Conservation (phyloP, 2,797 vertebrate genomes). For the Chelmon rostratus region DNA sequence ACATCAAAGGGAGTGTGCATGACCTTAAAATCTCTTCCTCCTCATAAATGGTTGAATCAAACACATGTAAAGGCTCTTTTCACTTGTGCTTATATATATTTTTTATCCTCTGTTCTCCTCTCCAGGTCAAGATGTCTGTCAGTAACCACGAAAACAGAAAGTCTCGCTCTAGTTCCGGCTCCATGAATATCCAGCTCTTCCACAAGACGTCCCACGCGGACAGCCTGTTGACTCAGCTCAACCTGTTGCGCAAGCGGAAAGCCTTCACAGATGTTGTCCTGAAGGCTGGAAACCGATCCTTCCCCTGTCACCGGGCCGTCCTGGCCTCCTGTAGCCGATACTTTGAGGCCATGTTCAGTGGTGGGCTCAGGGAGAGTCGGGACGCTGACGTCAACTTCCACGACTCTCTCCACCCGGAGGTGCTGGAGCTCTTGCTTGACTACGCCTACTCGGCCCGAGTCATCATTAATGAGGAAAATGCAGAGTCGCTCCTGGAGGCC, state of each 20-base stretch:
- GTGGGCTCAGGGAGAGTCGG: constrained; percentile 88
- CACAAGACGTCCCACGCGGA: constrained; percentile 90
- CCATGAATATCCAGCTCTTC: constrained; percentile 92
- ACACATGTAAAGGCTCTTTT: background rate
- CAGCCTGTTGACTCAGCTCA: constrained; percentile 90
- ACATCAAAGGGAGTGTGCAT: constrained; percentile 19
- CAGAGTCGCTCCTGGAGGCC: constrained; percentile 90
- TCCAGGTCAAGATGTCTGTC: constrained; percentile 87
- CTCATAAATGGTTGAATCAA: background rate
- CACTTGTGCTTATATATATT: background rate
- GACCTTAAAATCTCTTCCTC: background rate
- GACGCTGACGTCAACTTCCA: constrained; percentile 89
- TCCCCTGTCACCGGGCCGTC: constrained; percentile 90
- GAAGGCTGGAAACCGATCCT: constrained; percentile 84
- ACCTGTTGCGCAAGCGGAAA: constrained; percentile 87
- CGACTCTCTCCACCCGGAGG: constrained; percentile 89
- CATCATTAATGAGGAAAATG: constrained; percentile 91
- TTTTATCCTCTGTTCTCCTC: background rate
- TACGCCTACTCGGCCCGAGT: constrained; percentile 90
- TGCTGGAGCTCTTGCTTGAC: constrained; percentile 90
- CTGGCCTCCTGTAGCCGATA: constrained; percentile 90
- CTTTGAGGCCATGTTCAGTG: constrained; percentile 91
- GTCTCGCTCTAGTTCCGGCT: constrained; percentile 90
- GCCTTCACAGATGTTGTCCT: constrained; percentile 90
- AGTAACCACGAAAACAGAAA: constrained; percentile 91